phyloP scores from a whole-genome alignment of 2,113 vertebrate genomes.

The Cyanoramphus novaezelandiae region DNA sequence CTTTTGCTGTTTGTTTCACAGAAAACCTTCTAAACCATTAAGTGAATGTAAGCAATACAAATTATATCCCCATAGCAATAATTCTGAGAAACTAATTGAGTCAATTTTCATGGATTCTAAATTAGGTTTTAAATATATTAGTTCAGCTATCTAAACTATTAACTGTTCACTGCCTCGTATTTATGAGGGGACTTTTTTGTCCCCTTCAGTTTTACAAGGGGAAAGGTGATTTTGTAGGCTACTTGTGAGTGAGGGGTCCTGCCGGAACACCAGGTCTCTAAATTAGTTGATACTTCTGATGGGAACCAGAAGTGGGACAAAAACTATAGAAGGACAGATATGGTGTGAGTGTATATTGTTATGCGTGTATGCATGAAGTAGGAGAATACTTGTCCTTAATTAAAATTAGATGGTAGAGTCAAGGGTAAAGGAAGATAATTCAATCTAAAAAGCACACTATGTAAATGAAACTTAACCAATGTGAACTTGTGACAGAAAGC shows the following conservation, averaged over 20 bases:
- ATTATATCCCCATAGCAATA: neutral
- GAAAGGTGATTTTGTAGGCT: neutral
- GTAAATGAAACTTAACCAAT: neutral
- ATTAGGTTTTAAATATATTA: neutral
- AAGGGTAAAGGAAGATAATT: neutral
- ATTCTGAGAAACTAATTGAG: neutral
- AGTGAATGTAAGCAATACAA: neutral
- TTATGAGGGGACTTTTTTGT: neutral
- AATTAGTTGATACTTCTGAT: neutral
- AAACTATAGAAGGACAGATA: neutral
- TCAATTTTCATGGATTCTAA: neutral
- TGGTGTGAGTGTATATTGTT: accelerated
- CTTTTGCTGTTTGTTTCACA: neutral
- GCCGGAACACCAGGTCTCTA: neutral
- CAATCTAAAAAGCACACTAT: neutral
- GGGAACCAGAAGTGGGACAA: neutral
- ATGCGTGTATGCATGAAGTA: neutral
- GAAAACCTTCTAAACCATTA: neutral
- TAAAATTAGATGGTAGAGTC: neutral
- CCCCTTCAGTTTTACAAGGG: neutral
- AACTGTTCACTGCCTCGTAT: neutral
- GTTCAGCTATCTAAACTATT: neutral
- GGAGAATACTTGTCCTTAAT: neutral
- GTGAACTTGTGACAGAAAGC: neutral
- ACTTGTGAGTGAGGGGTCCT: neutral